phyloP scores from a whole-genome alignment of 2,113 vertebrate genomes.

The Podiceps cristatus region DNA sequence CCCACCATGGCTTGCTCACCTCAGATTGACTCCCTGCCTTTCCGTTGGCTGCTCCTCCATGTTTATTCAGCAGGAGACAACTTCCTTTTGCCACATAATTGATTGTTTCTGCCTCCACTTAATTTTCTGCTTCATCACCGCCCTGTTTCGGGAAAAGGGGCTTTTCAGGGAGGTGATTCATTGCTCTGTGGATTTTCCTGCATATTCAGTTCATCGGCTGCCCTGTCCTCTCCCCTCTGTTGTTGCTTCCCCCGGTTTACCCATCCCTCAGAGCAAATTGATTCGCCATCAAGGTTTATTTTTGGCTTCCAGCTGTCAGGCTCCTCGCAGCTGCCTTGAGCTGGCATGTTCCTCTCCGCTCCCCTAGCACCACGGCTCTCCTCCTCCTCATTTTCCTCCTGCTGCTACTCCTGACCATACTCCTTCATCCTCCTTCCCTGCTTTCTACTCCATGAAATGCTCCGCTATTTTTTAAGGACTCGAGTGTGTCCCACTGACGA shows the following conservation, averaged over 20 bases:
- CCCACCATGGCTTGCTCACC: not conserved
- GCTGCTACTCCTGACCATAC: not conserved
- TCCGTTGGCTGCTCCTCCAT: not conserved
- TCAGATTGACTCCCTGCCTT: not conserved
- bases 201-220: not conserved
- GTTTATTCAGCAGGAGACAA: not conserved
- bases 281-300: conserved; percentile 2
- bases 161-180: conserved; percentile 48
- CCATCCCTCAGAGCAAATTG: conserved; percentile 1
- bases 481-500: rapidly evolving
- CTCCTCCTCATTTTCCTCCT: not conserved
- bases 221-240: not conserved
- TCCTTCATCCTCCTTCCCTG: not conserved
- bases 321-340: conserved; percentile 18
- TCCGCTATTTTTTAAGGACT: not conserved
- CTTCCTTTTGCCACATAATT: not conserved
- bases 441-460: not conserved
- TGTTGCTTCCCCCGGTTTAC: not conserved
- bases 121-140: not conserved
- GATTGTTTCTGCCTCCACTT: not conserved
- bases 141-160: conserved; percentile 8
- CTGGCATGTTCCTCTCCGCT: not conserved
- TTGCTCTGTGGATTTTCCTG: conserved; percentile 18
- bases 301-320: conserved; percentile 37
- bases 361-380: not conserved